Evolutionary conservation across 2,888 invertebrate species (phyloP), one percentile per base, ranked within the genome.

Genomic region (Macrosiphum euphorbiae): DNA sequence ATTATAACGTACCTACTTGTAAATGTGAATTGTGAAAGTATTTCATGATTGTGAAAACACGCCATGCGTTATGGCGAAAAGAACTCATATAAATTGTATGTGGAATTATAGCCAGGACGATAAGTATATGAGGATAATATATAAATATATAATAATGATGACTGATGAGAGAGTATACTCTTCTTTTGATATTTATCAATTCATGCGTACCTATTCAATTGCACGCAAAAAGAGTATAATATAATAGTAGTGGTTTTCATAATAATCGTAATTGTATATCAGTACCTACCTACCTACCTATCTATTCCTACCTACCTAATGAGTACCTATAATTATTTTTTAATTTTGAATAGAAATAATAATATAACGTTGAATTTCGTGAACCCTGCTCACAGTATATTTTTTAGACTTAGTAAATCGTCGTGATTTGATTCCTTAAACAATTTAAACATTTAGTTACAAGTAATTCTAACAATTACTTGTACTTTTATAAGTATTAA

Each of bases 151-250:
- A 78, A 78, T 78, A 78, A 78, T 35, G 78, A 78, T 78, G 78
- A 78, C n/a, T 78, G 78, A 78, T 78, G 78, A 78, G 78, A 78
- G 78, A 41, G 78, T 78, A 35, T 35, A 20, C 58, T 61, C 26
- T 78, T 78, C 41, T 92, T 78, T 92, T 88, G 87, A 78, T 78
- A 88, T 44, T 28, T 88, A 88, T 78, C 52, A 88, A 88, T 88
- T 44, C 88, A 5, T 55, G 52, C 92, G 78, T 55, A 35, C 78
- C 35, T 78, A 92, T 92, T 88, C 87, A 92, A 92, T 87, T 87
- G 67, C 35, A 61, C 8, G 35, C 58, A 35, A 86, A 86, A 58
- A n/a, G n/a, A 58, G 28, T 89, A 58, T 28, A 58, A 52, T 52
- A 78, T 16, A 50, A 26, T 58, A 78, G 55, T 47, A 13, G 58